Percentiles rank a stretch among this genome's conserved stretches.
Evolutionary conservation across 2,888 invertebrate species (phyloP).

Genomic region (Argynnis bischoffii): DNA sequence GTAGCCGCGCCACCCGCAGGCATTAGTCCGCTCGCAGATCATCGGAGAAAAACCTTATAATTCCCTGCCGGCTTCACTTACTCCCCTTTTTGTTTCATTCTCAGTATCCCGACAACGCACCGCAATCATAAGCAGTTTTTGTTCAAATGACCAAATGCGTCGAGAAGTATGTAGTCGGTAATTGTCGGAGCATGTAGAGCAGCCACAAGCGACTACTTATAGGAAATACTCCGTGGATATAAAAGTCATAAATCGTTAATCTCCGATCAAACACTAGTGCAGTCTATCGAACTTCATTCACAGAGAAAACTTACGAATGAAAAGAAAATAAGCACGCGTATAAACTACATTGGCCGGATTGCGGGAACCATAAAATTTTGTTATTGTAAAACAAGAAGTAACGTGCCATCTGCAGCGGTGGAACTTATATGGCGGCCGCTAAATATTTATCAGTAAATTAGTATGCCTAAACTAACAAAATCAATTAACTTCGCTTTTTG

Average conservation of each 20-base stretch:
- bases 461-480: constrained; percentile 76
- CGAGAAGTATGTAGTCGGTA: constrained; percentile 42
- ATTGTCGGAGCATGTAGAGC: constrained; percentile 38
- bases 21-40: constrained; percentile 49
- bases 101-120: constrained; percentile 41
- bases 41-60: constrained; percentile 64
- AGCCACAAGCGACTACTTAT: constrained; percentile 30
- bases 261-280: constrained; percentile 27
- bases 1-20: constrained; percentile 73
- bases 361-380: constrained; percentile 62
- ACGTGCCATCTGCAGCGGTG: constrained; percentile 62
- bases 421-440: constrained; percentile 65
- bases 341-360: constrained; percentile 36
- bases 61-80: constrained; percentile 44
- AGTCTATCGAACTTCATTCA: constrained; percentile 37
- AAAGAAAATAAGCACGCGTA: constrained; percentile 38
- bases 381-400: constrained; percentile 56
- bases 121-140: constrained; percentile 47
- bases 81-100: constrained; percentile 41
- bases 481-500: constrained; percentile 71
- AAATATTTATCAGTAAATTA: constrained; percentile 76
- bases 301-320: constrained; percentile 36
- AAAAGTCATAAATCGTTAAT: constrained; percentile 37
- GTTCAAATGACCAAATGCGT: constrained; percentile 45
- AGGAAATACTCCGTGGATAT: constrained; percentile 36